Base-by-base conservation (phyloP, 2,888 invertebrate genomes). In the Melanophora roralis region DNA sequence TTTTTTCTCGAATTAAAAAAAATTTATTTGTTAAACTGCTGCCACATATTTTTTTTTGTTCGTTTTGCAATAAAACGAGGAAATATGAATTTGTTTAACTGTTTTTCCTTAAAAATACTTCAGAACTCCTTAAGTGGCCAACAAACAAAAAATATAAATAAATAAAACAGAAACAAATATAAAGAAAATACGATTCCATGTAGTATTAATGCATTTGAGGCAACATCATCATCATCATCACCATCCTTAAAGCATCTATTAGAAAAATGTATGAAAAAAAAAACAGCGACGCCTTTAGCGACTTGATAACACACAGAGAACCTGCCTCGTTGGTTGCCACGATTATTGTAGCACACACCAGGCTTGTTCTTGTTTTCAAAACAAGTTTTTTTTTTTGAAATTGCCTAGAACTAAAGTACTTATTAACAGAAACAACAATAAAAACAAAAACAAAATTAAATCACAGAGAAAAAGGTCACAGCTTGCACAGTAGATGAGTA, bases 11-110 rank as follows among this genome's bases (percentile, higher is more conserved):
- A n/a, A n/a, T n/a, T n/a, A n/a, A 49, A 49, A 38, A 73, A 75
- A 64, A 49, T 6, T 64, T 64, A 76, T 65, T 76, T 71, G 76
- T 69, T 40, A 76, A 76, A 76, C 64, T 76, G 43, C 36, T 64
- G 64, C 69, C 64, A 69, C 69, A 76, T 76, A 62, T 76, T 69
- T 55, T 69, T n/a, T 59, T 11, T 40, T 7, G 14, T 53, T 62
- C 4, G 4, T 27, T 6, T 27, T 27, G 27, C 3, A 27, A 6
- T 6, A 27, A 5, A 27, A 27, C 27, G 27, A 3, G 27, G 6
- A 6, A 27, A 27, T 27, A 6, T 27, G 27, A 27, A 27, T 27
- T 27, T 27, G 27, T 27, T 27, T 27, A 27, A 27, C 27, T 27
- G 27, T 27, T 27, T 27, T 27, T 27, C 27, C 6, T 27, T 6